phyloP scores from a whole-genome alignment of 2,888 invertebrate genomes.

The Rhogogaster chlorosoma region DNA sequence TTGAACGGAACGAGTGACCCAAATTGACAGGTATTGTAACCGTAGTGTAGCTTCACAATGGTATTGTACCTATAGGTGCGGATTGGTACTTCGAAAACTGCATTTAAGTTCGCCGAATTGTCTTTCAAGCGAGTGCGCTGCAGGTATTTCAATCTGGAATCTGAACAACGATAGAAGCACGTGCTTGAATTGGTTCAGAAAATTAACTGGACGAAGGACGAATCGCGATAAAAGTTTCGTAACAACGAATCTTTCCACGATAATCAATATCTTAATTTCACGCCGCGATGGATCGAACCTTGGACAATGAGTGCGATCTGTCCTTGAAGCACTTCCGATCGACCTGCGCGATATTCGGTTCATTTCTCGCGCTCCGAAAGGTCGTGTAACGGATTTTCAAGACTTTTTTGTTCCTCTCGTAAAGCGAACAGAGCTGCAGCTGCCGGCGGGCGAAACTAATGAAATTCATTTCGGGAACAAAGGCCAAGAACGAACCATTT shows the following conservation, averaged over 20 bases:
- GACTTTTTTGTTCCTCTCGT: background rate
- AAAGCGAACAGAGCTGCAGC: background rate
- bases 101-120: slow-evolving; percentile 62
- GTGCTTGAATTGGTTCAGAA: background rate
- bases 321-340: slow-evolving; percentile 25
- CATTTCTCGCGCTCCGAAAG: slow-evolving; percentile 12
- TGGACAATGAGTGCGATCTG: background rate
- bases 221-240: background rate
- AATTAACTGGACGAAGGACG: background rate
- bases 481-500: slow-evolving; percentile 5
- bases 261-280: background rate
- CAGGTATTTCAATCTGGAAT: slow-evolving; percentile 33
- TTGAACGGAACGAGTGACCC: slow-evolving; percentile 65
- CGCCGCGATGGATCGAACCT: background rate
- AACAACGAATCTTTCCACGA: background rate
- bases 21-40: slow-evolving; percentile 62
- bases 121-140: slow-evolving; percentile 52
- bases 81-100: slow-evolving; percentile 56
- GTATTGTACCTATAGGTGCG: slow-evolving; percentile 2
- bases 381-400: background rate
- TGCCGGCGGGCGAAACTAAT: background rate
- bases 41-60: slow-evolving; percentile 28
- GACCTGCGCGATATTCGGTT: slow-evolving; percentile 22
- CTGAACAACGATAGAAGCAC: background rate
- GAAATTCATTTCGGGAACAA: background rate